These are phyloP conservation scores for Leptobrachium ailaonicum DNA, from an alignment of 2,113 vertebrate species.

Conservation along the genomic window DNA sequence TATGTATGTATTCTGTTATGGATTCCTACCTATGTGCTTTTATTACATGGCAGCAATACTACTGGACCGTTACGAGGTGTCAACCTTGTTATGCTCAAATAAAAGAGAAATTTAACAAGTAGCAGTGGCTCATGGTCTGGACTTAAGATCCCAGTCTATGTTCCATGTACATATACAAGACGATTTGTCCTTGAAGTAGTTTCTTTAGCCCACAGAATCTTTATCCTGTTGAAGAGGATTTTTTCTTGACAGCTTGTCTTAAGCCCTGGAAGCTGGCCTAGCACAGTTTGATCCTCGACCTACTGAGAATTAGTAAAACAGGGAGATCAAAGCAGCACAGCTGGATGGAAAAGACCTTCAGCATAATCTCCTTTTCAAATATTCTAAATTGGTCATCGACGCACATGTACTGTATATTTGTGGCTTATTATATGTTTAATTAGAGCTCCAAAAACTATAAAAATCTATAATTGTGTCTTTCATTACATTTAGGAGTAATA, in stretches of 20 bases:
- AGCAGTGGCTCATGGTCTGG: not conserved
- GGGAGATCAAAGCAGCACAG: conserved; percentile 35
- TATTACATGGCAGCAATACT: too few species aligned
- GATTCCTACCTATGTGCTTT: too few species aligned
- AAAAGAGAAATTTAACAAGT: not conserved
- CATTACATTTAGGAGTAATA: too few species aligned
- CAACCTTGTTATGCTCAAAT: not conserved
- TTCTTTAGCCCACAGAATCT: conserved; percentile 6
- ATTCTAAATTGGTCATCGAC: not conserved
- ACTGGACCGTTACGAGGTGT: too few species aligned
- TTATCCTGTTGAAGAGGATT: conserved; percentile 15
- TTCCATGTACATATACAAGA: conserved; percentile 1
- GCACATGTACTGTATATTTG: too few species aligned
- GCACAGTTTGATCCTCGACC: conserved; percentile 32
- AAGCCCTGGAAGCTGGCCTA: conserved; percentile 11
- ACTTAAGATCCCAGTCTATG: not conserved
- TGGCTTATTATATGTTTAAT: not conserved
- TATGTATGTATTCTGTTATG: too few species aligned
- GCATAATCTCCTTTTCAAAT: conserved; percentile 6
- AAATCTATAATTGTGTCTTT: too few species aligned
- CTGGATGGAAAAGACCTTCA: conserved; percentile 12
- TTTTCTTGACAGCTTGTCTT: conserved; percentile 42
- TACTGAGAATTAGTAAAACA: conserved; percentile 34
- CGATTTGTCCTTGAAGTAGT: conserved; percentile 29
- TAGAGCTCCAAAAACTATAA: not conserved